phyloP scores from a whole-genome alignment of 2,797 vertebrate genomes.

The Poecilia wingei region DNA sequence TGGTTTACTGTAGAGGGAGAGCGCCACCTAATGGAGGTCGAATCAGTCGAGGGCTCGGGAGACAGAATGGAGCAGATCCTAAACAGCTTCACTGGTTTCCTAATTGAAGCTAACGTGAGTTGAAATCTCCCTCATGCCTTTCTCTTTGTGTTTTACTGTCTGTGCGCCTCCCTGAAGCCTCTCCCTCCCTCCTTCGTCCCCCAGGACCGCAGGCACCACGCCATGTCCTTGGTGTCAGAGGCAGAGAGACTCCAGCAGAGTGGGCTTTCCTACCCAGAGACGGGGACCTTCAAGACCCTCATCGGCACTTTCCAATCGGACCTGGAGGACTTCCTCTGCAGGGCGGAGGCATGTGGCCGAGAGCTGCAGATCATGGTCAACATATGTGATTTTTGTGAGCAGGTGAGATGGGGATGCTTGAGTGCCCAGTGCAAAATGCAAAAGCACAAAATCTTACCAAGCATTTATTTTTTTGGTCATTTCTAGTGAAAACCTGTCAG shows the following conservation, averaged over 20 bases:
- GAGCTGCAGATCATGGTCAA: constrained; percentile 84
- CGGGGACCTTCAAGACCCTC: constrained; percentile 75
- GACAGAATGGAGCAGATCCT: constrained; percentile 77
- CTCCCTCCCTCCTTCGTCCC: background rate
- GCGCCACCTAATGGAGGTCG: constrained; percentile 77
- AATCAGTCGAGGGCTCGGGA: constrained; percentile 74
- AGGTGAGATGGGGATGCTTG: constrained; percentile 73
- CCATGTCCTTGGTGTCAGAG: constrained; percentile 84
- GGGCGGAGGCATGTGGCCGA: constrained; percentile 83
- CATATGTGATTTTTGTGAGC: constrained; percentile 84
- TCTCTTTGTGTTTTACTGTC: background rate
- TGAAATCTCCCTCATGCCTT: background rate
- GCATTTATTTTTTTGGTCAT: too few relatives aligned
- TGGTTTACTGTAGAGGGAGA: constrained; percentile 90
- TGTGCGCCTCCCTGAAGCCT: constrained; percentile 7
- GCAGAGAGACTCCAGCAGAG: constrained; percentile 77
- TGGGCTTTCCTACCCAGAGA: constrained; percentile 73
- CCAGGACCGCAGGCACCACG: constrained; percentile 86
- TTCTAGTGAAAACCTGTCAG: too few relatives aligned
- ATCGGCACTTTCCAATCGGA: constrained; percentile 80
- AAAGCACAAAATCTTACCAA: too few relatives aligned
- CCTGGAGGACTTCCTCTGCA: constrained; percentile 85
- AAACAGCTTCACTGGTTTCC: constrained; percentile 83
- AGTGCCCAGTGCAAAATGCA: background rate
- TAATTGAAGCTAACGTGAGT: constrained; percentile 87